These are phyloP conservation scores for Hydrotaea cyrtoneurina DNA, from an alignment of 2,888 invertebrate species.

Conservation along the genomic window DNA sequence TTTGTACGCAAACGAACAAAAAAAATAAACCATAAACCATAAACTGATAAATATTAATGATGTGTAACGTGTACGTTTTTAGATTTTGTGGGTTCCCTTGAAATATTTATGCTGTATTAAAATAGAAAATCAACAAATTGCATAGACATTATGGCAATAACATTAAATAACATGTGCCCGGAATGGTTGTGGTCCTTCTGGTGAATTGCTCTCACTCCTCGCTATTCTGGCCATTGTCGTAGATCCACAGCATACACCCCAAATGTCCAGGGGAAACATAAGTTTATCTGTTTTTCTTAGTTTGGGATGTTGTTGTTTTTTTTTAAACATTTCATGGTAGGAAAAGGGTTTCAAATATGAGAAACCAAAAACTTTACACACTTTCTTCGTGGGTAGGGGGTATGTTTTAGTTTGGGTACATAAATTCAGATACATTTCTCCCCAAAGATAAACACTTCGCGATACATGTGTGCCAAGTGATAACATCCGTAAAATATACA, in stretches of 20 bases:
- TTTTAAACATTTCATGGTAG: too few relatives aligned
- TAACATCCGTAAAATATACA: too few relatives aligned
- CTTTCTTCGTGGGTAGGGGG: too few relatives aligned
- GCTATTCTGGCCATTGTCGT: background rate
- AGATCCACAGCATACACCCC: too few relatives aligned
- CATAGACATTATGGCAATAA: background rate
- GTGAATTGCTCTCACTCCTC: background rate
- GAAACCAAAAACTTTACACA: too few relatives aligned
- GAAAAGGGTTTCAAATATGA: too few relatives aligned
- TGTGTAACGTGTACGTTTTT: background rate
- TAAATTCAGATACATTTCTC: too few relatives aligned
- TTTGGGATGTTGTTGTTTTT: too few relatives aligned
- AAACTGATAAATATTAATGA: slow-evolving; percentile 34
- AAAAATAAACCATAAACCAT: background rate
- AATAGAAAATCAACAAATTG: slow-evolving; percentile 23
- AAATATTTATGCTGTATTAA: background rate
- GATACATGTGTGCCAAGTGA: too few relatives aligned
- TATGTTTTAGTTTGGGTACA: too few relatives aligned
- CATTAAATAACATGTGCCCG: background rate
- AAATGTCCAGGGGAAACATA: background rate
- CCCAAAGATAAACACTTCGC: too few relatives aligned
- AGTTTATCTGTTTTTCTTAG: background rate
- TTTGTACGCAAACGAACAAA: background rate
- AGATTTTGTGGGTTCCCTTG: slow-evolving; percentile 5
- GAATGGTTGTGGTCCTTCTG: background rate